Conservation (phyloP, 2,888 invertebrate genomes). For the Netelia melanura region DNA sequence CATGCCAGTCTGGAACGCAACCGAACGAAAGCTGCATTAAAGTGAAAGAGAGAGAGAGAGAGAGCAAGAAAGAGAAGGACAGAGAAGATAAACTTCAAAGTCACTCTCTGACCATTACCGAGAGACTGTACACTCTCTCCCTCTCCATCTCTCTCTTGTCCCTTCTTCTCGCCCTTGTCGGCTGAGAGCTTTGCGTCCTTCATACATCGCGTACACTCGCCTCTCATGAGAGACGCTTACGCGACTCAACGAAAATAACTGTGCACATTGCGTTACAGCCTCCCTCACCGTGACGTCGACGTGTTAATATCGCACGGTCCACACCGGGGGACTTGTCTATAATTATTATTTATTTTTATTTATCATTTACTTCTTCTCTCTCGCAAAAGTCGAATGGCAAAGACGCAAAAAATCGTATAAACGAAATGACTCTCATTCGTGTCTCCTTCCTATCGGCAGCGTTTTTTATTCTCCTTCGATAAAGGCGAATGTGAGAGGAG, state of each 20-base stretch:
- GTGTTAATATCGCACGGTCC: no score
- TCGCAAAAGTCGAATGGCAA: no score
- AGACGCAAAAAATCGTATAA: slow-evolving; percentile 40
- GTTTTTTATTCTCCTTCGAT: slow-evolving; percentile 23
- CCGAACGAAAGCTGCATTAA: slow-evolving; percentile 35
- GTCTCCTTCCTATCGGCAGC: not conserved
- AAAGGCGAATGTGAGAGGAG: not conserved
- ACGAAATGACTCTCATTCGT: slow-evolving; percentile 49
- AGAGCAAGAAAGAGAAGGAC: not conserved
- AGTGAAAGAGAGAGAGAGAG: slow-evolving; percentile 25
- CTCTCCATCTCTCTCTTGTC: slow-evolving; percentile 19
- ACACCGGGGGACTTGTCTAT: not conserved
- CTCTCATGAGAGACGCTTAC: not conserved
- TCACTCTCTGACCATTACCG: slow-evolving; percentile 65
- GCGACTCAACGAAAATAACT: no score
- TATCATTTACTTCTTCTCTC: no score
- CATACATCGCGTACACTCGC: slow-evolving; percentile 5
- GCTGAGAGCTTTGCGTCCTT: not conserved
- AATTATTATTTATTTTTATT: not conserved
- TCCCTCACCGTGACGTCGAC: slow-evolving; percentile 2
- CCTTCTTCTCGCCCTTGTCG: slow-evolving; percentile 13
- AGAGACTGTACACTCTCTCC: slow-evolving; percentile 45
- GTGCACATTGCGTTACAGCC: slow-evolving; percentile 1
- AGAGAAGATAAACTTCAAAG: slow-evolving; percentile 61
- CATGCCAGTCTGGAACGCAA: slow-evolving; percentile 30